phyloP scores from a whole-genome alignment of 2,113 vertebrate genomes.

The Plestiodon gilberti region DNA sequence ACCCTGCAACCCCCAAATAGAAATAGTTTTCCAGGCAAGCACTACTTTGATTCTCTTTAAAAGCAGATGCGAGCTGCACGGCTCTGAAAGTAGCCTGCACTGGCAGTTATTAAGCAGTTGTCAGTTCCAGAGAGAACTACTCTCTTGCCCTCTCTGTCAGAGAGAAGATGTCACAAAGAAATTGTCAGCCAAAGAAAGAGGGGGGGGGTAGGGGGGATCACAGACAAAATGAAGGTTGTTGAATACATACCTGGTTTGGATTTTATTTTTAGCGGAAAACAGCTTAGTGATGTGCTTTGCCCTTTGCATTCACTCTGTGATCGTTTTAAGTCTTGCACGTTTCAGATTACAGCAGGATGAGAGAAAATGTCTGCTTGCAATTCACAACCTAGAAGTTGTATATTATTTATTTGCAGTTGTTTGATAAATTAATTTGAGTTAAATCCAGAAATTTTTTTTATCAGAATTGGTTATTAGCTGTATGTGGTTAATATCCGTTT shows the following conservation, averaged over 20 bases:
- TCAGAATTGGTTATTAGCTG: background rate
- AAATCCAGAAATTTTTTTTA: slow-evolving; percentile 25
- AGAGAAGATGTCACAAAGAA: slow-evolving; percentile 49
- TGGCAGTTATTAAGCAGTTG: slow-evolving; percentile 43
- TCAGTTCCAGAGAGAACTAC: slow-evolving; percentile 36
- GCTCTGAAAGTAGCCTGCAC: slow-evolving; percentile 18
- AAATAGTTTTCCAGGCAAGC: slow-evolving; percentile 44
- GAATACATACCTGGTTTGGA: slow-evolving; percentile 27
- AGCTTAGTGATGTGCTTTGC: background rate
- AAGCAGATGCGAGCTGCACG: slow-evolving; percentile 20
- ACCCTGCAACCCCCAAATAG: slow-evolving; percentile 25
- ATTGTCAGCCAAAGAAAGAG: background rate
- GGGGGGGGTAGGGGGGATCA: background rate
- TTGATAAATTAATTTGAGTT: slow-evolving; percentile 38
- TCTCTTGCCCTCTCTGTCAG: slow-evolving; percentile 36
- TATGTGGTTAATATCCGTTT: slow-evolving; percentile 14
- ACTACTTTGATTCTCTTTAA: slow-evolving; percentile 37
- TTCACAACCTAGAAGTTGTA: background rate
- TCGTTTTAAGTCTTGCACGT: slow-evolving; percentile 25
- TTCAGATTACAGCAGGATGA: slow-evolving; percentile 20
- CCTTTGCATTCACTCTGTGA: slow-evolving; percentile 23
- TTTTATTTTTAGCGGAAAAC: background rate
- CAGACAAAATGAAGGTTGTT: slow-evolving; percentile 21
- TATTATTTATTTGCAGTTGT: slow-evolving; percentile 11
- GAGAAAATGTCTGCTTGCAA: slow-evolving; percentile 19